Evolutionary conservation across 2,888 invertebrate genomes (phyloP).

Genomic region (Volucella inflata): DNA sequence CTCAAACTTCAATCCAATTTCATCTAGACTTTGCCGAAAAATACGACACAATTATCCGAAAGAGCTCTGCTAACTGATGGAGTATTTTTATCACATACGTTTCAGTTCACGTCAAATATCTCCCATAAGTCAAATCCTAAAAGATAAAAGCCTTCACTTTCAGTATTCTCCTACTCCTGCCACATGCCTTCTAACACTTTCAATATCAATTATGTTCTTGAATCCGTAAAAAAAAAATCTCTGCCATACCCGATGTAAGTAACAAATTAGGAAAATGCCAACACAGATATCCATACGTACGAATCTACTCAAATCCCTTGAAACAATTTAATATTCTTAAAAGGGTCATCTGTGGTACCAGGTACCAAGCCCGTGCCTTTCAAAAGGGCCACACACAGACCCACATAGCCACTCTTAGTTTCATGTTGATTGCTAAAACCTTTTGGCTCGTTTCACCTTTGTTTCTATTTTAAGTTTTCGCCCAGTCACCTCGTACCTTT

Average conservation of each 20-base stretch:
- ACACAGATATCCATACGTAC: slow-evolving; percentile 50
- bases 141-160: too few species aligned
- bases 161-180: too few species aligned
- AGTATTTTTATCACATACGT: too few species aligned
- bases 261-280: slow-evolving; percentile 61
- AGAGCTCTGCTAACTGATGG: too few species aligned
- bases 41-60: too few species aligned
- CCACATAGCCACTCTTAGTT: neutral
- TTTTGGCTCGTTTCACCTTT: slow-evolving; percentile 67
- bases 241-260: slow-evolving; percentile 20
- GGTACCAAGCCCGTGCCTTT: slow-evolving; percentile 10
- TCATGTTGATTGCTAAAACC: slow-evolving; percentile 68
- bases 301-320: slow-evolving; percentile 65
- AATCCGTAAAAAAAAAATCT: slow-evolving; percentile 10
- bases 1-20: too few species aligned
- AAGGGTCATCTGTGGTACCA: slow-evolving; percentile 64
- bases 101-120: too few species aligned
- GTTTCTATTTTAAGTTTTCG: slow-evolving; percentile 67
- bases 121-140: too few species aligned
- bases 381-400: neutral
- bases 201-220: slow-evolving; percentile 21
- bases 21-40: too few species aligned
- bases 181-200: neutral
- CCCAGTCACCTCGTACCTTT: neutral
- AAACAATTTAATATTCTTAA: slow-evolving; percentile 73